A percentile compares a stretch with the other conserved stretches of the same genome.
These are phyloP conservation scores for Corythaixoides concolor DNA, from an alignment of 2,113 vertebrate genomes.

Conservation along the genomic window DNA sequence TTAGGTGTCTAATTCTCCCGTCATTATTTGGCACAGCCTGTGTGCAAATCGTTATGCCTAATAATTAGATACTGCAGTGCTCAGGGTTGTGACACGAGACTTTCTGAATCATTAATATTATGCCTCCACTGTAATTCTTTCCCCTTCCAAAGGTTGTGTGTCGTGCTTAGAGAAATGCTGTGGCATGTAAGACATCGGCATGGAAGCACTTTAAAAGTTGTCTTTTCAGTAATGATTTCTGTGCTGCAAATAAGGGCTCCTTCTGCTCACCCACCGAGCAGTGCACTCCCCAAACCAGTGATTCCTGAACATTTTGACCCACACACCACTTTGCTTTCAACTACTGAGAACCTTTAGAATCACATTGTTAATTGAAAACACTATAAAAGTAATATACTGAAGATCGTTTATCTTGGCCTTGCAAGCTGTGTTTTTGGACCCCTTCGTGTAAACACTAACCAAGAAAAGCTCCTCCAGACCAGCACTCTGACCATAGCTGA, in stretches of 20 bases:
- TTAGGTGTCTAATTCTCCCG: slow-evolving; percentile 37
- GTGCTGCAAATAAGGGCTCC: background rate
- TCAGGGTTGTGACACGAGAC: slow-evolving; percentile 37
- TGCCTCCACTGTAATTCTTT: background rate
- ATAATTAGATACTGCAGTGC: slow-evolving; percentile 36
- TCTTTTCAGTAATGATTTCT: background rate
- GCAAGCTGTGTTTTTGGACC: background rate
- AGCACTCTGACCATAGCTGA: background rate
- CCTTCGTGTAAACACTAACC: background rate
- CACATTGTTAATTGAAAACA: slow-evolving; percentile 8
- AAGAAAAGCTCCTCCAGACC: background rate
- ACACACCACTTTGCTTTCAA: background rate
- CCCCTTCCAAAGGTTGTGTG: background rate
- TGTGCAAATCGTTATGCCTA: slow-evolving; percentile 29
- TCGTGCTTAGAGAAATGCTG: background rate
- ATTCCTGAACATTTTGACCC: background rate
- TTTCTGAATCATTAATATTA: slow-evolving; percentile 49
- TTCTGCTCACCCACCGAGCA: background rate
- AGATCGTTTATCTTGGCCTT: background rate
- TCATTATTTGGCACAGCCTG: slow-evolving; percentile 45
- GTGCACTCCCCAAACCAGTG: background rate
- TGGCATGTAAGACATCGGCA: background rate
- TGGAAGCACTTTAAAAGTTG: background rate
- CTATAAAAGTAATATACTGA: background rate
- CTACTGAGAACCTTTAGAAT: background rate